Base-by-base conservation (phyloP, 2,113 vertebrate genomes). In the Telmatochromis brichardi region DNA sequence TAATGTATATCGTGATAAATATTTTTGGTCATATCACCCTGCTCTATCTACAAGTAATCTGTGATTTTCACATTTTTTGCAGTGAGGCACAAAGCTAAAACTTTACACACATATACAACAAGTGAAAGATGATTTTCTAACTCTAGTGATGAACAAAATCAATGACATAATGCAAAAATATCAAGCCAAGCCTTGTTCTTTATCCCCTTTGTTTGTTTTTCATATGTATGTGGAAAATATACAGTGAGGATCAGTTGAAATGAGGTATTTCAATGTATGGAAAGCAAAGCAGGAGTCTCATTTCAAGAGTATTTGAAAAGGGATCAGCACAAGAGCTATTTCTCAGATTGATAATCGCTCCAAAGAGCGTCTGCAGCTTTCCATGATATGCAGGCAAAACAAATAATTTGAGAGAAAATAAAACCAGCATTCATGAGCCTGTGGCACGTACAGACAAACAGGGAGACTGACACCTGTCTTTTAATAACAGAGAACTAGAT, bases 231-330 rank as follows among this genome's bases (percentile, higher is more conserved):
- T 37, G 31, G 84, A 86, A 60, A 87, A 71, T 14, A 53, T 82
- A 81, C 26, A 84, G 71, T 7, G 5, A 78, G 31, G 50, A 91
- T 50, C 42, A 51, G 37, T 68, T 57, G 42, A 71, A 87, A 91
- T 50, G 65, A 94, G 58, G 53, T 15, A 13, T 21, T 81, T 21
- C 40, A 80, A 90, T 82, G 81, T 88, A 88, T 90, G 81, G 81
- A 91, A 91, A 90, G 53, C 83, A 81, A 63, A 85, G 54, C 89
- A 85, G 83, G 60, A 92, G 63, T 87, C 73, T 95, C 86, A 91
- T 90, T 92, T 92, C 81, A 85, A 86, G 88, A 89, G 63, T 89
- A 71, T 93, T 92, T 92, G 83, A 90, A 85, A 90, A 91, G 21
- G 80, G 90, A 93, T 95, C 91, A 92, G 86, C 11, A 3, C 3